Evolutionary conservation across 2,113 vertebrate species (phyloP).

Genomic region (Toxotes jaculatrix): DNA sequence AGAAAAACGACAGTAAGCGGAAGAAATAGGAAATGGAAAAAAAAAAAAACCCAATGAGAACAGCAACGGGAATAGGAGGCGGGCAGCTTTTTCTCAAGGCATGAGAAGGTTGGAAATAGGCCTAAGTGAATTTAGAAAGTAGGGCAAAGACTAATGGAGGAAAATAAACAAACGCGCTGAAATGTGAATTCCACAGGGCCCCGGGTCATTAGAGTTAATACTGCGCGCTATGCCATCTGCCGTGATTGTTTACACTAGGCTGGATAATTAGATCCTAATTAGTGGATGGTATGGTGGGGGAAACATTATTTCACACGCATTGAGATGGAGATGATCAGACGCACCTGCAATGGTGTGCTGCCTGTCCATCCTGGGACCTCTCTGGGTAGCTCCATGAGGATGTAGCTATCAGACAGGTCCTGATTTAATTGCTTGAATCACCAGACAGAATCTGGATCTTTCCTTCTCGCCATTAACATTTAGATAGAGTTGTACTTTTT

Average conservation of each 20-base stretch:
- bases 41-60: background rate
- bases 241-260: constrained; percentile 93
- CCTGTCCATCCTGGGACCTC: constrained; percentile 62
- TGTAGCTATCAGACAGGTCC: constrained; percentile 39
- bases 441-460: constrained; percentile 23
- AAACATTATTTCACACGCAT: constrained; percentile 75
- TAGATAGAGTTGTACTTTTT: constrained; percentile 44
- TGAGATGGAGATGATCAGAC: constrained; percentile 71
- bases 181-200: constrained; percentile 86
- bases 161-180: constrained; percentile 85
- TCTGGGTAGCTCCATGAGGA: constrained; percentile 37
- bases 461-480: constrained; percentile 56
- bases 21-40: constrained; percentile 39
- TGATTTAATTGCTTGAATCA: constrained; percentile 62
- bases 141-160: constrained; percentile 86
- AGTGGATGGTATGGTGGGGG: constrained; percentile 87
- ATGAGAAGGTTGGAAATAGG: constrained; percentile 76
- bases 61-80: constrained; percentile 51
- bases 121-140: constrained; percentile 85
- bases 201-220: constrained; percentile 91
- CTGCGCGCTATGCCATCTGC: constrained; percentile 90
- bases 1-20: constrained; percentile 59
- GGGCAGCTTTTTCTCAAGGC: constrained; percentile 65
- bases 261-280: constrained; percentile 98
- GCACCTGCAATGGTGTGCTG: constrained; percentile 64